Base-by-base conservation (phyloP, 2,888 invertebrate species). In the Habroteleia sp. region DNA sequence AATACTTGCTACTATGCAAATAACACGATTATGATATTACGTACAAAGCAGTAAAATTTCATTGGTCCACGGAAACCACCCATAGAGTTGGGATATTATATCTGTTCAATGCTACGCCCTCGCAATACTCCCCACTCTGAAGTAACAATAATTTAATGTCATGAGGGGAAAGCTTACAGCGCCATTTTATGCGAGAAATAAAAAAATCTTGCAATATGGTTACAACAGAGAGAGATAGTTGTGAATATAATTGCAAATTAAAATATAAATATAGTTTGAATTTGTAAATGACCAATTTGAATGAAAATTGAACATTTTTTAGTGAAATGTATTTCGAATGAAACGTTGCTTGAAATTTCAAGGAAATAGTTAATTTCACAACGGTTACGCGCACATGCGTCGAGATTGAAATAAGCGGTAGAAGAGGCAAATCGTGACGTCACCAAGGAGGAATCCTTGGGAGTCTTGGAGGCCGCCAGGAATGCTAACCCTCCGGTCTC, bases 401-500 rank as follows among this genome's bases (percentile, higher is more conserved):
- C 79, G 81, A 82, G 84, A 85, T 85, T 84, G 83, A 78, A 82
- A 79, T 77, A 80, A 79, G 80, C 77, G 69, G 78, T 66, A 69
- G 71, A 68, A 60, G 71, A 73, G 62, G 69, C 54, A 68, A 71
- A 68, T 78, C 76, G 77, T 77, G 78, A 74, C 78, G 76, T 77
- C 77, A 74, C 74, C 74, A 80, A 82, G 82, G 80, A 83, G 84
- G 85, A 87, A 86, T 87, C 87, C 84, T 87, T 83, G 84, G 82
- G 82, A 84, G 86, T 87, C 85, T 87, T 83, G 82, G 81, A 82
- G 83, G 82, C 84, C 83, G 83, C 84, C 74, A 87, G 84, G 88
- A 88, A 88, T 88, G 84, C 86, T 80, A 88, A 88, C 84, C 86
- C 87, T 88, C 82, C 85, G 82, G 83, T 84, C 88, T 88, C 88